Evolutionary conservation across 1,140 invertebrate species (phyloP).

Genomic region (Formica exsecta): DNA sequence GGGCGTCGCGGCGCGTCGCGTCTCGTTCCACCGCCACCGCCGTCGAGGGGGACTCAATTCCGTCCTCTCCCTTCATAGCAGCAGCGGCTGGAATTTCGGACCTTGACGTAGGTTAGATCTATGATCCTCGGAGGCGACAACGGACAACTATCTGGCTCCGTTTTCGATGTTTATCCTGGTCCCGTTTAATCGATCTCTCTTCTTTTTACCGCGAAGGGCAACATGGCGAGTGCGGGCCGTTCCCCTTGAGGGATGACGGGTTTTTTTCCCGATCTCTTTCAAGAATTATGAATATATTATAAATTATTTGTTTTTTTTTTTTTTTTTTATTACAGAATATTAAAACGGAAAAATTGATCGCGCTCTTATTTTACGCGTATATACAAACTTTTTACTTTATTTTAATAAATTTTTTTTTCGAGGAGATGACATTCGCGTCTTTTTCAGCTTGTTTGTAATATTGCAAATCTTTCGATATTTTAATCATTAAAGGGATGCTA

Average conservation of each 20-base stretch:
- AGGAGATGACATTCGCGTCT: not conserved
- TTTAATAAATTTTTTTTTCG: not conserved
- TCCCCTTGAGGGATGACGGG: constrained; percentile 22
- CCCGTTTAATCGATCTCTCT: constrained; percentile 48
- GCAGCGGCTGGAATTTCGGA: constrained; percentile 37
- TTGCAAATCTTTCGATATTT: not conserved
- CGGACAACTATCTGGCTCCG: constrained; percentile 54
- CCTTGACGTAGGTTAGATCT: constrained; percentile 50
- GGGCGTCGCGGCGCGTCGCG: constrained; percentile 75
- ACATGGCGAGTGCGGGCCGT: too few species aligned
- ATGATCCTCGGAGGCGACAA: constrained; percentile 54
- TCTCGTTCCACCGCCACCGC: constrained; percentile 4
- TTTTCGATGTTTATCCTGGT: constrained; percentile 53
- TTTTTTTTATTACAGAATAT: not conserved
- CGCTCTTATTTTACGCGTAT: not conserved
- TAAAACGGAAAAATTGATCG: not conserved
- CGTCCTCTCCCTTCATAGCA: not conserved
- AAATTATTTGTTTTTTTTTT: not conserved
- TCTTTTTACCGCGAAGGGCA: constrained; percentile 32
- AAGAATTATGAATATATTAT: not conserved
- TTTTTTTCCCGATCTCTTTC: constrained; percentile 11
- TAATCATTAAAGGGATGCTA: not conserved
- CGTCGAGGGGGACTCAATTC: constrained; percentile 16
- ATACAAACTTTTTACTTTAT: not conserved
- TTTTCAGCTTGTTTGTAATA: not conserved